Conservation (phyloP, 2,797 vertebrate species). For the Onychomys torridus region DNA sequence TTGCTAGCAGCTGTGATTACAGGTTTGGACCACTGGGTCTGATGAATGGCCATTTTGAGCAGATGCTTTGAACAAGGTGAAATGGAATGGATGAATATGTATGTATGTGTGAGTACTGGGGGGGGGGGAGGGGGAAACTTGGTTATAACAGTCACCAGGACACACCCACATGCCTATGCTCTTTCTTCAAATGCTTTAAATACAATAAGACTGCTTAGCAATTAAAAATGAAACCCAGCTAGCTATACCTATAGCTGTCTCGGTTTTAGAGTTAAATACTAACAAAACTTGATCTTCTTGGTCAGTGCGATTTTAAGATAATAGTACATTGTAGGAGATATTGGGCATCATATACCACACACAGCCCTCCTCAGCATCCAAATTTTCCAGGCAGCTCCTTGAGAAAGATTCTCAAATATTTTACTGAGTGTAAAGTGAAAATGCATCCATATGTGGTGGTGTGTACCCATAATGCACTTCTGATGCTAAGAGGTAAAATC, state of each 20-base stretch:
- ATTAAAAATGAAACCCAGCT: neutral
- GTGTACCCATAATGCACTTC: neutral
- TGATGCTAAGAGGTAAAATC: neutral
- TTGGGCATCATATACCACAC: neutral
- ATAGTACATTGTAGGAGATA: neutral
- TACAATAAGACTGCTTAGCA: neutral
- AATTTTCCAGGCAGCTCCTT: neutral
- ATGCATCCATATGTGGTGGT: neutral
- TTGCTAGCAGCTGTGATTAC: neutral
- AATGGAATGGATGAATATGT: neutral
- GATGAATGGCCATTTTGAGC: neutral
- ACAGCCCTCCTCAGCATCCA: neutral
- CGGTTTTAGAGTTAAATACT: conserved; percentile 1
- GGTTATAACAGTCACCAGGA: neutral
- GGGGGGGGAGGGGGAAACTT: too few species aligned
- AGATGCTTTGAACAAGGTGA: neutral
- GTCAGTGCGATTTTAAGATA: neutral
- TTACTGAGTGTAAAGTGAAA: neutral
- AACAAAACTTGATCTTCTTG: neutral
- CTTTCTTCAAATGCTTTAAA: neutral
- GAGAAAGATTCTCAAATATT: neutral
- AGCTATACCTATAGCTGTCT: neutral
- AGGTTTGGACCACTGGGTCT: neutral
- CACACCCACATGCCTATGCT: neutral
- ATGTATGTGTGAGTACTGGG: neutral